These are phyloP conservation scores for Nephrocerus scutellatus DNA, from an alignment of 2,888 invertebrate genomes.

Conservation along the genomic window DNA sequence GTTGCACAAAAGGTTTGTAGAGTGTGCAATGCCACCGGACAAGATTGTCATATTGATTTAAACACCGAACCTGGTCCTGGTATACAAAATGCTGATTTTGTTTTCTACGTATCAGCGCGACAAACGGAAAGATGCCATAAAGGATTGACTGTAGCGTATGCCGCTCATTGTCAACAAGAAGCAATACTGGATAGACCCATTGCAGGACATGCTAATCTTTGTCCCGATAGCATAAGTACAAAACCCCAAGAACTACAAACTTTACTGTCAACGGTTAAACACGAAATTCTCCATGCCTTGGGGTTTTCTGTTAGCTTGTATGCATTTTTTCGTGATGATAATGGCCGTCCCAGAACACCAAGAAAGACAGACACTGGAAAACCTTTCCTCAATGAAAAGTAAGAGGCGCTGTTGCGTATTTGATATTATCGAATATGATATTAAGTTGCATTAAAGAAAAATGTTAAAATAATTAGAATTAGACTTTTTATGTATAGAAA, in stretches of 20 bases:
- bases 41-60: constrained; percentile 61
- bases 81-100: constrained; percentile 81
- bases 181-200: constrained; percentile 91
- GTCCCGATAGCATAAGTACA: constrained; percentile 88
- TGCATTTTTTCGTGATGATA: constrained; percentile 81
- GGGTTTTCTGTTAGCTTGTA: constrained; percentile 96
- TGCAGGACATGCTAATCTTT: constrained; percentile 97
- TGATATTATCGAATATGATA: not conserved
- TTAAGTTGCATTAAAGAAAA: constrained; percentile 2
- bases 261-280: constrained; percentile 91
- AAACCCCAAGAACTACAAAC: constrained; percentile 86
- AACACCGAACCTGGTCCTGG: constrained; percentile 58
- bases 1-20: constrained; percentile 63
- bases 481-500: constrained; percentile 1
- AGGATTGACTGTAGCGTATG: constrained; percentile 90
- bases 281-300: constrained; percentile 95
- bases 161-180: constrained; percentile 98
- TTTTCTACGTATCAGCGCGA: constrained; percentile 93
- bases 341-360: constrained; percentile 81
- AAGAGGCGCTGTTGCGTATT: constrained; percentile 36
- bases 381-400: constrained; percentile 83
- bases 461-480: constrained; percentile 6
- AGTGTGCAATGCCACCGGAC: constrained; percentile 79
- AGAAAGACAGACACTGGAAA: constrained; percentile 78
- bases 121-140: constrained; percentile 88